A percentile compares a stretch with the other conserved stretches of the same genome.
Conservation (phyloP, 2,113 vertebrate species). For the Sclerurus mexicanus region DNA sequence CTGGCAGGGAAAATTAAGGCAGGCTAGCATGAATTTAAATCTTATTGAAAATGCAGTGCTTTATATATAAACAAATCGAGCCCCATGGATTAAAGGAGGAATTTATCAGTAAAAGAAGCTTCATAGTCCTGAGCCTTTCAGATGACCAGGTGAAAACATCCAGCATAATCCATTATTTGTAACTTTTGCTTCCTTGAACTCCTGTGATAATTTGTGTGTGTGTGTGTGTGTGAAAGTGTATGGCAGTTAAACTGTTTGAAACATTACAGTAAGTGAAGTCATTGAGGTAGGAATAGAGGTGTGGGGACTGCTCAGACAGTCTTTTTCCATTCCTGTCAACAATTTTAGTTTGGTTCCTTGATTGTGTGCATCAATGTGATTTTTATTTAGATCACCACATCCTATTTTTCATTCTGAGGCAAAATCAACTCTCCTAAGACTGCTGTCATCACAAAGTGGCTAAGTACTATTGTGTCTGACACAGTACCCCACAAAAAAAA, state of each 20-base stretch:
- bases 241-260: not conserved
- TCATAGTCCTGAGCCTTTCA: not conserved
- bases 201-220: not conserved
- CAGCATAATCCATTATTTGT: not conserved
- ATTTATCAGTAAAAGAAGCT: not conserved
- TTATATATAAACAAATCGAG: not conserved
- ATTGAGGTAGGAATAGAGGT: not conserved
- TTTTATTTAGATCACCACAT: not conserved
- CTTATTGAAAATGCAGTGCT: not conserved
- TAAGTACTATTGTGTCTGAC: not conserved
- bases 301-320: not conserved
- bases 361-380: not conserved
- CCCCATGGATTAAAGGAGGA: not conserved
- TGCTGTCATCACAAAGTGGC: not conserved
- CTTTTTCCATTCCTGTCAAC: slow-evolving; percentile 8
- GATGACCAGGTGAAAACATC: not conserved
- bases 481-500: no score
- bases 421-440: not conserved
- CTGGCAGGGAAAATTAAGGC: not conserved
- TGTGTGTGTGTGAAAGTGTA: not conserved
- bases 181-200: not conserved
- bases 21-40: not conserved
- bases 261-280: not conserved
- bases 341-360: not conserved
- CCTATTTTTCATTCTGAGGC: not conserved